Conservation (phyloP, 2,888 invertebrate species). For the Lasioglossum figueresi region DNA sequence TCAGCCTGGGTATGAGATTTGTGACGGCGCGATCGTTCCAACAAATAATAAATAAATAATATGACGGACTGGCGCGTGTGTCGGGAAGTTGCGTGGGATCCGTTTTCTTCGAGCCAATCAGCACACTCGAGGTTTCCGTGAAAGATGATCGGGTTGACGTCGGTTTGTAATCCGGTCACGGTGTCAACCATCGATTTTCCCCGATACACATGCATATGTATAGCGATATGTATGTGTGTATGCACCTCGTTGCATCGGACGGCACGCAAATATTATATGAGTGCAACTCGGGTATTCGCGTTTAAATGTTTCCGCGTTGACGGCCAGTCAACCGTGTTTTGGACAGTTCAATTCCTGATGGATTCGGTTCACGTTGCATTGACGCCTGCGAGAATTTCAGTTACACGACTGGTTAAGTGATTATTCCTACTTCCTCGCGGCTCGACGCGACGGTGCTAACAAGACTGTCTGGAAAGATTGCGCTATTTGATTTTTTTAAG, state of each 20-base stretch:
- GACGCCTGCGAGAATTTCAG: slow-evolving; percentile 1
- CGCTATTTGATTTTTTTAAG: no score
- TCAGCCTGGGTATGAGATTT: slow-evolving; percentile 51
- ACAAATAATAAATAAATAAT: slow-evolving; percentile 38
- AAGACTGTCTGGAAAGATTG: no score
- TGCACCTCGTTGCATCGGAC: background rate
- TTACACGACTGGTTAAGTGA: background rate
- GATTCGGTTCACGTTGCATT: background rate
- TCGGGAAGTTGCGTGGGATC: slow-evolving; percentile 10
- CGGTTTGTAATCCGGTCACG: slow-evolving; percentile 25
- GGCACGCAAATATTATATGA: slow-evolving; percentile 27
- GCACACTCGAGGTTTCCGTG: background rate
- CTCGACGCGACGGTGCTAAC: background rate
- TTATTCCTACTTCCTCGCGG: background rate
- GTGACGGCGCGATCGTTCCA: slow-evolving; percentile 7
- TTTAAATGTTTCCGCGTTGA: slow-evolving; percentile 11
- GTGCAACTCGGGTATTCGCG: background rate
- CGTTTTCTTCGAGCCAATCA: slow-evolving; percentile 26
- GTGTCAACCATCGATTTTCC: slow-evolving; percentile 29
- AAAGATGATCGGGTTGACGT: slow-evolving; percentile 19
- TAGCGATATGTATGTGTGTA: background rate
- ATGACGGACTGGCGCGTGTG: background rate
- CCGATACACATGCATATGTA: background rate
- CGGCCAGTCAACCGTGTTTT: background rate
- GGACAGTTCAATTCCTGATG: background rate